Evolutionary conservation across 2,888 invertebrate species (phyloP).

Genomic region (Patella ulyssiponensis): DNA sequence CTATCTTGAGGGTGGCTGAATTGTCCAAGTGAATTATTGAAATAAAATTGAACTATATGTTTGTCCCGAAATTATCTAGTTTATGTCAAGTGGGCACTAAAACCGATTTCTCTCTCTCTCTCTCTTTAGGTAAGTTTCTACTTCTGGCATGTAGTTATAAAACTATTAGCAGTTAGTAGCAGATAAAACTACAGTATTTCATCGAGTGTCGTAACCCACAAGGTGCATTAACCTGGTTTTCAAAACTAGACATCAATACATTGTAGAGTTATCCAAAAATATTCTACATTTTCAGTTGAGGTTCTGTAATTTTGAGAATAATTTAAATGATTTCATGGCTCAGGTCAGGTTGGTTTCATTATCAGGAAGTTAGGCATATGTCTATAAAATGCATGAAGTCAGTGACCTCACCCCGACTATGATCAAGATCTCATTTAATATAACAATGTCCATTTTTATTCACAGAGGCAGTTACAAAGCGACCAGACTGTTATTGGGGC

Average conservation of each 20-base stretch:
- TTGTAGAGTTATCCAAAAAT: not conserved
- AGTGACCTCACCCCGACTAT: not conserved
- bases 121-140: not conserved
- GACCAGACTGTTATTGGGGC: conserved; percentile 71
- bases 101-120: too few relatives aligned
- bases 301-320: not conserved
- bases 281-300: not conserved
- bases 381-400: too few relatives aligned
- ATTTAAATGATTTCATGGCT: not conserved
- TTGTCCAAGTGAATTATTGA: too few relatives aligned
- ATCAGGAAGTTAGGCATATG: too few relatives aligned
- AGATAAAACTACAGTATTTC: not conserved
- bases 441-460: conserved; percentile 17
- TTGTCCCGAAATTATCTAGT: too few relatives aligned
- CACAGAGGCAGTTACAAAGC: conserved; percentile 55
- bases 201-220: too few relatives aligned
- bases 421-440: not conserved
- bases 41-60: too few relatives aligned
- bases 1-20: too few relatives aligned
- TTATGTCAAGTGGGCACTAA: too few relatives aligned
- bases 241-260: not conserved
- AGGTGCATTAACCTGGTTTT: too few relatives aligned
- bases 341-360: not conserved
- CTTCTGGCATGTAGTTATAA: not conserved
- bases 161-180: not conserved